These are phyloP conservation scores for Megastigmus dorsalis DNA, from an alignment of 2,888 invertebrate species.

Conservation along the genomic window DNA sequence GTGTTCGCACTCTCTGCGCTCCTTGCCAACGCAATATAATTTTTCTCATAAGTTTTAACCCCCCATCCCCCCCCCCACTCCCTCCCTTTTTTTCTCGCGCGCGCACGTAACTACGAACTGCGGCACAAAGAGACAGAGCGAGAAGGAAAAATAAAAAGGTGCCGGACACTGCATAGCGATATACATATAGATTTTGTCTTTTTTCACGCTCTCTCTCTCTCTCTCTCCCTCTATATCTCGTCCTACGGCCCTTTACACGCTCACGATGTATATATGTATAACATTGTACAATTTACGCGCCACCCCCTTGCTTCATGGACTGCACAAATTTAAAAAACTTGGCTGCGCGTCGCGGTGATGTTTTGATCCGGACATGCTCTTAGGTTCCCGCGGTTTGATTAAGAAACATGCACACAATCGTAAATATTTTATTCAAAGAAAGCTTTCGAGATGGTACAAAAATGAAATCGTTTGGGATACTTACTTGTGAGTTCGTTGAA, in stretches of 20 bases:
- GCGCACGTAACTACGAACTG: not conserved
- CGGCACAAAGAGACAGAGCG: conserved; percentile 1
- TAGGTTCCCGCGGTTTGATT: too few relatives aligned
- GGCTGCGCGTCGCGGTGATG: not conserved
- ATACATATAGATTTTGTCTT: too few relatives aligned
- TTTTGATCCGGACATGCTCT: too few relatives aligned
- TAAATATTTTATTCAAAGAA: not conserved
- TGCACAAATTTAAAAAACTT: conserved; percentile 38
- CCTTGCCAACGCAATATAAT: not conserved
- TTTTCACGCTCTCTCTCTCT: conserved; percentile 6
- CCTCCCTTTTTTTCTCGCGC: not conserved
- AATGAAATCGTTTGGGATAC: conserved; percentile 59
- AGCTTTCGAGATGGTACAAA: too few relatives aligned
- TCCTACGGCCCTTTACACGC: not conserved
- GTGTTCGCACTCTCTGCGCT: conserved; percentile 29
- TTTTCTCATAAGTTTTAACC: conserved; percentile 16
- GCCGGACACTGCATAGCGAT: not conserved
- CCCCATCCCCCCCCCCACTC: not conserved
- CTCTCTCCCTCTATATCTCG: too few relatives aligned
- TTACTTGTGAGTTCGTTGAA: conserved; percentile 77
- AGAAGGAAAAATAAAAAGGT: not conserved
- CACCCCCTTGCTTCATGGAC: not conserved
- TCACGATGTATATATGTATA: not conserved
- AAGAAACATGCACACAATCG: too few relatives aligned
- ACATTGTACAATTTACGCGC: not conserved